A percentile compares a stretch with the other conserved stretches of the same genome.
Evolutionary conservation across 2,797 vertebrate species (phyloP).

Genomic region (Acrocephalus scirpaceus): DNA sequence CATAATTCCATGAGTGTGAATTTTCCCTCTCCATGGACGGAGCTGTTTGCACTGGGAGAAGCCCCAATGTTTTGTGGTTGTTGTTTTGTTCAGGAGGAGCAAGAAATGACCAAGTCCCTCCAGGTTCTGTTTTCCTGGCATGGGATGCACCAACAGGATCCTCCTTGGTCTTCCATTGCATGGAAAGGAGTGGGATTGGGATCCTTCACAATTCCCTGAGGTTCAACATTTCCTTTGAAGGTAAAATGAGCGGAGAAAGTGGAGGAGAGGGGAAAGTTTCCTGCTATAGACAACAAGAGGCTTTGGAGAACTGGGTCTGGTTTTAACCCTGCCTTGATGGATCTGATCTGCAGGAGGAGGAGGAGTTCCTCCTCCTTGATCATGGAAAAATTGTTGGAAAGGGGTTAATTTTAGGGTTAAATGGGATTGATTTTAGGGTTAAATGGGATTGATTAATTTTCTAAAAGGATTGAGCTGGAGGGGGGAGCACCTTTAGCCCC

Average conservation of each 20-base stretch:
- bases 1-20: not conserved
- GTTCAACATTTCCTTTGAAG: not conserved
- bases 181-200: not conserved
- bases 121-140: not conserved
- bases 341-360: not conserved
- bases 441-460: not conserved
- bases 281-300: accelerated
- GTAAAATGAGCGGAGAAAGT: not conserved
- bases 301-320: not conserved
- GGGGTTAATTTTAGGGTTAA: not conserved
- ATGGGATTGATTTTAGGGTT: not conserved
- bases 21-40: accelerated
- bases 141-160: not conserved
- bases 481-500: not conserved
- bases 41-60: not conserved
- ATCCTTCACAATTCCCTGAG: not conserved
- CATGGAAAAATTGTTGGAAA: not conserved
- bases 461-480: not conserved
- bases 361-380: accelerated
- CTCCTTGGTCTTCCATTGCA: not conserved
- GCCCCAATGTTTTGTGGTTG: accelerated
- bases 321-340: not conserved
- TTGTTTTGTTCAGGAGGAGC: not conserved
- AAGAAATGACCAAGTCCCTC: not conserved
- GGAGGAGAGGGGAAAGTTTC: not conserved